Evolutionary conservation across 2,113 vertebrate genomes (phyloP).

Genomic region (Podiceps cristatus): DNA sequence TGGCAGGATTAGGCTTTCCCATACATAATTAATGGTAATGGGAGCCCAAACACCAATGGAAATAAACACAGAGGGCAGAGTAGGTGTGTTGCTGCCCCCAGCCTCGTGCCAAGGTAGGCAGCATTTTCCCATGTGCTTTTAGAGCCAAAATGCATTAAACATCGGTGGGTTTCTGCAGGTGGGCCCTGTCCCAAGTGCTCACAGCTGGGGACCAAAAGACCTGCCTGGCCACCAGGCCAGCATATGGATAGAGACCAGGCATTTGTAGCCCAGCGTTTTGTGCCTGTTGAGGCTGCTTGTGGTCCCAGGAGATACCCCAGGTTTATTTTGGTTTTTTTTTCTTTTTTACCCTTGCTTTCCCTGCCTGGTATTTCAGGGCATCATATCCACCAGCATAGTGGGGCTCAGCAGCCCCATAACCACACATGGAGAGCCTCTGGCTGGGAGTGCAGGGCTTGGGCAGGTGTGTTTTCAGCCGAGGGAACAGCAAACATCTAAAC

Average conservation of each 20-base stretch:
- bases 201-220: neutral
- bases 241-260: accelerated
- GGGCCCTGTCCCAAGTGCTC: neutral
- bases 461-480: no score
- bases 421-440: neutral
- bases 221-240: accelerated
- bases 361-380: neutral
- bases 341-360: no score
- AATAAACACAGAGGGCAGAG: no score
- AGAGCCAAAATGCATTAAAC: neutral
- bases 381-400: neutral
- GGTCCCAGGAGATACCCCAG: neutral
- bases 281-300: neutral
- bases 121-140: accelerated
- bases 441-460: neutral
- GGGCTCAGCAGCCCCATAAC: neutral
- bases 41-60: neutral
- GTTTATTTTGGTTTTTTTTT: neutral
- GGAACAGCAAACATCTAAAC: neutral
- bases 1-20: neutral
- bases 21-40: neutral
- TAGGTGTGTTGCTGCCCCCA: accelerated
- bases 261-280: accelerated
- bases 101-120: accelerated
- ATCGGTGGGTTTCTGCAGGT: accelerated